Base-by-base conservation (phyloP, 2,113 vertebrate genomes). In the Paraplagusia blochii region DNA sequence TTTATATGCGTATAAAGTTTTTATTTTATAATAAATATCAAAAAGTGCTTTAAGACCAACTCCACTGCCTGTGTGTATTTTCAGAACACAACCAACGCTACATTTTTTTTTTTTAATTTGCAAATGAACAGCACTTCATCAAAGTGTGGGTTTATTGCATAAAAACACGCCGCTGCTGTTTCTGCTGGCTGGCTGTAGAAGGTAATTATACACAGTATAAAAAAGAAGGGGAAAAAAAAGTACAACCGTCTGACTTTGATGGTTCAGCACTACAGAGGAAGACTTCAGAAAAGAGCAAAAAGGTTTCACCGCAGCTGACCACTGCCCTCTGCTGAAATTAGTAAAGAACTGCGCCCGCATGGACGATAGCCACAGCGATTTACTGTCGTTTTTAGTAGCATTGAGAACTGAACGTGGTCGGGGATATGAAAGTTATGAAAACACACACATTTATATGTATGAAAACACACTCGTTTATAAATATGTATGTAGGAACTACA, bases 251-350 rank as follows among this genome's bases (percentile, higher is more conserved):
- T 63, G 48, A 53, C 66, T 83, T 60, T 61, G 61, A 67, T 69
- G 66, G 55, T 67, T 69, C 40, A 72, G 52, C 63, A 76, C 51
- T 58, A 48, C 58, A 74, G 63, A 60, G 50, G 38, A 29, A 34
- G 18, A 73, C 58, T 34, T 55, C 17, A 5, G 36, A 16, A 72
- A 66, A 1, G 36, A 47, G 47, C 53, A 45, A 61, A 33, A 11
- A 36, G 16, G 18, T 63, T 71, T 46, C 55, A 55, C 72, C 65
- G 71, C 57, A 83, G 84, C 79, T 79, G 72, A 86, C 79, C 73
- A 88, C 76, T 88, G 85, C 85, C 85, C 84, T 84, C 87, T 88
- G 63, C 40, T 87, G 87, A 85, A 52, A 29, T 40, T 22, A 49
- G 16, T 19, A 46, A 49, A 82, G 49, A 82, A 54, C 69, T 82